phyloP scores from a whole-genome alignment of 2,113 vertebrate genomes.

The Acrocephalus arundinaceus region DNA sequence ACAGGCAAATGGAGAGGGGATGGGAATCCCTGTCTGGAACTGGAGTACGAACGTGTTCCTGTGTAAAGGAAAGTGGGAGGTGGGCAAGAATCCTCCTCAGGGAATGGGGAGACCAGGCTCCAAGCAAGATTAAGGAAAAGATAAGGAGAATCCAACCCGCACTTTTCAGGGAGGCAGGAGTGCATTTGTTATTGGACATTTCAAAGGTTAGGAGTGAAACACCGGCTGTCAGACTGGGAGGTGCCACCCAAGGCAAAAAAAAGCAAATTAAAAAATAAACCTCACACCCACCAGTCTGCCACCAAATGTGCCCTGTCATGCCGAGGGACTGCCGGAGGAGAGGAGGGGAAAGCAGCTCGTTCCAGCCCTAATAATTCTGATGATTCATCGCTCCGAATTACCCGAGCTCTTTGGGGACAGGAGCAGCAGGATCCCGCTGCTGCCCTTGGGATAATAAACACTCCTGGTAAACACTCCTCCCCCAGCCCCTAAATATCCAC shows the following conservation, averaged over 20 bases:
- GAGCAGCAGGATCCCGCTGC: constrained; percentile 37
- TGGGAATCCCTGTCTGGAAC: neutral
- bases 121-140: neutral
- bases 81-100: too few relatives aligned
- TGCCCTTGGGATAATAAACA: constrained; percentile 68
- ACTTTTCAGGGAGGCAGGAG: neutral
- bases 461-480: constrained; percentile 61
- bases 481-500: constrained; percentile 46
- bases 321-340: neutral
- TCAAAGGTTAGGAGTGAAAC: neutral
- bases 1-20: accelerated
- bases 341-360: neutral
- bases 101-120: neutral
- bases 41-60: accelerated
- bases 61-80: neutral
- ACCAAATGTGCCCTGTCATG: constrained; percentile 52
- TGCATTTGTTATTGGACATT: neutral
- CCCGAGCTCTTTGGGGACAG: constrained; percentile 43
- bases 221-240: neutral
- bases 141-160: neutral
- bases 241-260: neutral
- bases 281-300: neutral
- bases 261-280: neutral
- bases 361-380: constrained; percentile 54
- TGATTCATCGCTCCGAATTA: constrained; percentile 66